phyloP scores from a whole-genome alignment of 2,113 vertebrate species.

The Ardeotis arabs region DNA sequence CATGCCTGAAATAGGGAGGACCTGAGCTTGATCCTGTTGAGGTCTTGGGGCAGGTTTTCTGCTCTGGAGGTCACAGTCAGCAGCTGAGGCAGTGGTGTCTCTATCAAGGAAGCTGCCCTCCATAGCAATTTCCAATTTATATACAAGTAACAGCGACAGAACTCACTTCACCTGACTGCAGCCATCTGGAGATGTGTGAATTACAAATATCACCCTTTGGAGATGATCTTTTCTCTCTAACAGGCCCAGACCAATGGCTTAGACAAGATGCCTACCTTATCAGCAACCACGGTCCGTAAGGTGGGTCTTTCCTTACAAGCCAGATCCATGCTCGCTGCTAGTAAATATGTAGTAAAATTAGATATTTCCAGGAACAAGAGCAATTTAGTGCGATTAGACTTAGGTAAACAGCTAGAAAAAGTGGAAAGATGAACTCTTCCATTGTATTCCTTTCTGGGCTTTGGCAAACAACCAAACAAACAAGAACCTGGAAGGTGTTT shows the following conservation, averaged over 20 bases:
- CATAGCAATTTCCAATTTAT: neutral
- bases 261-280: neutral
- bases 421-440: neutral
- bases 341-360: neutral
- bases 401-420: neutral
- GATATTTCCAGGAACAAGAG: neutral
- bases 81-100: fast-evolving
- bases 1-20: neutral
- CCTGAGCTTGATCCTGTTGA: neutral
- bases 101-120: neutral
- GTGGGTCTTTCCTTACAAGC: neutral
- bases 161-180: neutral
- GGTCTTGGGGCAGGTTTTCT: neutral
- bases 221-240: neutral
- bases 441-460: slow-evolving; percentile 6
- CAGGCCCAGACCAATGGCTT: neutral
- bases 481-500: slow-evolving; percentile 1
- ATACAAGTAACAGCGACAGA: neutral
- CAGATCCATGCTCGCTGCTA: fast-evolving
- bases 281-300: neutral
- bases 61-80: neutral
- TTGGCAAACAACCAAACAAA: neutral
- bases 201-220: neutral
- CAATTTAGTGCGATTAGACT: neutral
- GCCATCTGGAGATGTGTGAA: no score